Evolutionary conservation across 2,888 invertebrate species (phyloP), one percentile per base, ranked within the genome.

Genomic region (Galerucella calmariensis): DNA sequence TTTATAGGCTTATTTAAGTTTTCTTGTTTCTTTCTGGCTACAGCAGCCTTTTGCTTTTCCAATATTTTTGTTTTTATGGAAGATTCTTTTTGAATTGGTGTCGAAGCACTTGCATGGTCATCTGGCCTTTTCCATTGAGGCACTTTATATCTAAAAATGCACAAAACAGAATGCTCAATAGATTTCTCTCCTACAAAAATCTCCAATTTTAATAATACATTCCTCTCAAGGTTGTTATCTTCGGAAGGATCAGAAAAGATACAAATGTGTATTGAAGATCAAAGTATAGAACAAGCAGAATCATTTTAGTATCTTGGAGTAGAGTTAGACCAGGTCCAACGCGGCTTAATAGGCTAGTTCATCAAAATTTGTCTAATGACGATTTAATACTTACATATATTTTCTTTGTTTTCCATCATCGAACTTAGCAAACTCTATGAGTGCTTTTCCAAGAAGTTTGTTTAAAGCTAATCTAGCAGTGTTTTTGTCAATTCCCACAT

Each of bases 381-480:
- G 35, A 12, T 59, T 10, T 16, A 72, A 61, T n/a, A 80, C 82
- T 83, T 82, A 86, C 85, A 81, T 78, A 27, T 82, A 77, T 14
- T 78, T 74, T 67, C 84, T 81, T 69, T 84, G 82, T 61, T 83
- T 79, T 11, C 85, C 86, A 27, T 78, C 65, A 79, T 86, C 85
- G 9, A 80, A 78, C 75, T 82, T 83, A 12, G 71, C 77, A 3
- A 77, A 76, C 46, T 75, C 70, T 5, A 86, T 71, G 10, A 84
- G 71, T 44, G 83, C 81, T 70, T 79, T 78, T 27, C 74, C 72
- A 5, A 78, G 16, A 63, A 86, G 73, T 73, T 81, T 82, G 44
- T 79, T 82, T 4, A 85, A 69, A 59, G 81, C 77, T n/a, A 80
- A 77, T 51, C 85, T 77, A 1, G 79, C 68, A 10, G 81, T 76